phyloP scores from a whole-genome alignment of 2,888 invertebrate species.

The Abrostola triplasia region DNA sequence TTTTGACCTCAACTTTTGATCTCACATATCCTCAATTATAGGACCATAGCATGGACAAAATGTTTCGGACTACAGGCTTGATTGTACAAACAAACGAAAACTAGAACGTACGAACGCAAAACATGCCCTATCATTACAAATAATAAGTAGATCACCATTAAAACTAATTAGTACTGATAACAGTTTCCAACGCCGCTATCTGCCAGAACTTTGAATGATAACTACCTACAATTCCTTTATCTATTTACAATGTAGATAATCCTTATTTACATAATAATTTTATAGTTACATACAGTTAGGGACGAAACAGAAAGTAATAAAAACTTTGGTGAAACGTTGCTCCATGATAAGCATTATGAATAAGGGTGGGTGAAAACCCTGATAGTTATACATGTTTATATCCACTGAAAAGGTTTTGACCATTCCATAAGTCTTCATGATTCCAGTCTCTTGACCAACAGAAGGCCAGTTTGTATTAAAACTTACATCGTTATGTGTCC shows the following conservation, averaged over 20 bases:
- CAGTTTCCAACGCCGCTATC: conserved; percentile 39
- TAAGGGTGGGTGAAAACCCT: conserved; percentile 27
- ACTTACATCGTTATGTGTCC: no score
- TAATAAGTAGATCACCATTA: conserved; percentile 3
- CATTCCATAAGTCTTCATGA: background rate
- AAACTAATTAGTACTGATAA: conserved; percentile 34
- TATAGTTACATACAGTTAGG: conserved; percentile 46
- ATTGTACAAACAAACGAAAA: background rate
- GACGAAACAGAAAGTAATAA: conserved; percentile 49
- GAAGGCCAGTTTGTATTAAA: no score
- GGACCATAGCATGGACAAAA: no score
- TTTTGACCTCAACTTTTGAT: no score
- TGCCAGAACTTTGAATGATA: conserved; percentile 52
- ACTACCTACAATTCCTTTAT: conserved; percentile 58
- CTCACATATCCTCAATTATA: no score
- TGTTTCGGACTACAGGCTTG: no score
- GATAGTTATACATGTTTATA: conserved; percentile 21
- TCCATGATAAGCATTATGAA: conserved; percentile 53
- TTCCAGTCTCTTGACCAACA: no score
- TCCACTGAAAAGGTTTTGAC: conserved; percentile 3
- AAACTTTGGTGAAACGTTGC: conserved; percentile 40
- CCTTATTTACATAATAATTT: conserved; percentile 52
- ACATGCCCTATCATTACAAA: background rate
- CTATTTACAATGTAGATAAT: conserved; percentile 54
- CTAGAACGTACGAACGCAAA: background rate